These are phyloP conservation scores for Itoplectis maculator DNA, from an alignment of 2,888 invertebrate genomes.

Conservation along the genomic window DNA sequence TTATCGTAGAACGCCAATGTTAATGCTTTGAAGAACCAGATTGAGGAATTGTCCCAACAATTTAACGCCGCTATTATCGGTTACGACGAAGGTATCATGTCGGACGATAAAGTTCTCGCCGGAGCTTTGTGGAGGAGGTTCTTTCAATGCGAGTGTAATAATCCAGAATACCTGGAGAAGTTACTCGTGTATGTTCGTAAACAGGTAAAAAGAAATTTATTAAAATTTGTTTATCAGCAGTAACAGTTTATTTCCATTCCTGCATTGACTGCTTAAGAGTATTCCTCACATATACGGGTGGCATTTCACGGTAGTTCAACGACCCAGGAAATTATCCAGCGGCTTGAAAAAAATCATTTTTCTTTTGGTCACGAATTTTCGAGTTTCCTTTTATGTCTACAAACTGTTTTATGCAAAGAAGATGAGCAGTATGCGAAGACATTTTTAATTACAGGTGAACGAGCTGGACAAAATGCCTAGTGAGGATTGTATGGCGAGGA, in stretches of 20 bases:
- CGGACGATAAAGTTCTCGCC: constrained; percentile 91
- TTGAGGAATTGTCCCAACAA: constrained; percentile 90
- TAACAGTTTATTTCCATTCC: background rate
- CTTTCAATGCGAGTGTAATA: constrained; percentile 88
- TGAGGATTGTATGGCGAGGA: constrained; percentile 58
- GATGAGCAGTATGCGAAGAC: background rate
- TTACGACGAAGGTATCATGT: constrained; percentile 94
- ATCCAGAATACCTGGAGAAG: constrained; percentile 89
- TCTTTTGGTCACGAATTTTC: no score
- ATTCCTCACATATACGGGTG: no score
- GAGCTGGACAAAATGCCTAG: constrained; percentile 72
- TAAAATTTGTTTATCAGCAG: background rate
- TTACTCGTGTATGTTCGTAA: constrained; percentile 91
- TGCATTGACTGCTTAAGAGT: no score
- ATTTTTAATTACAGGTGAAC: constrained; percentile 69
- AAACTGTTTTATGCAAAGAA: no score
- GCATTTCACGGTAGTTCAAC: no score
- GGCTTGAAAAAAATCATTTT: no score
- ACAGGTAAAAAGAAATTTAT: constrained; percentile 86
- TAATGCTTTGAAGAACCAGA: constrained; percentile 87
- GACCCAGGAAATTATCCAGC: no score
- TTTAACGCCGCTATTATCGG: constrained; percentile 93
- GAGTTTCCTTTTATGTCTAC: no score
- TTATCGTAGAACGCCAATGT: constrained; percentile 87
- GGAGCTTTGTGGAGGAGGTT: constrained; percentile 94